Evolutionary conservation across 2,888 invertebrate species (phyloP).

Genomic region (Magallana nippona): DNA sequence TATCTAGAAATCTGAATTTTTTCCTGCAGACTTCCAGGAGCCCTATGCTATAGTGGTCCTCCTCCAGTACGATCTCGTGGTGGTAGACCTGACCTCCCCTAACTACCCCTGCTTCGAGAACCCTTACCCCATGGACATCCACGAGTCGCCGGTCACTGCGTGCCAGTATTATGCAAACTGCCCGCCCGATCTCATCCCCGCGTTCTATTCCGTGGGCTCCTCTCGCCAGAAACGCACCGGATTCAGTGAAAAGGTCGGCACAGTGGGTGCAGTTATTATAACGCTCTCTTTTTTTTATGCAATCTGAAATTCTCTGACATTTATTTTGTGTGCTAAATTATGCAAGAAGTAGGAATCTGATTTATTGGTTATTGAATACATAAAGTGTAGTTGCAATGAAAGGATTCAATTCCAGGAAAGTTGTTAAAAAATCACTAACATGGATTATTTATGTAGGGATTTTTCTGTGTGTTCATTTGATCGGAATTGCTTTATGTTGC

Average conservation of each 20-base stretch:
- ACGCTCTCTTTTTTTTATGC: too few relatives aligned
- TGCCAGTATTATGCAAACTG: slow-evolving; percentile 98
- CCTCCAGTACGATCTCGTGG: slow-evolving; percentile 97
- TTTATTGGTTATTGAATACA: too few relatives aligned
- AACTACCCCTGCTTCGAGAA: slow-evolving; percentile 99
- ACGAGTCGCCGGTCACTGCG: slow-evolving; percentile 98
- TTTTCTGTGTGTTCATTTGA: background rate
- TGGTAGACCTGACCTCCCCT: slow-evolving; percentile 95
- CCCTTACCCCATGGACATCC: slow-evolving; percentile 99
- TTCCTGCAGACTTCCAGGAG: slow-evolving; percentile 93
- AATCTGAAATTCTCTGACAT: too few relatives aligned
- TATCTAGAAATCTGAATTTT: slow-evolving; percentile 40
- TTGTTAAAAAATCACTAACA: too few relatives aligned
- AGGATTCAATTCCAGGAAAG: too few relatives aligned
- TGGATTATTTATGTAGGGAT: too few relatives aligned
- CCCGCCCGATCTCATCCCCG: slow-evolving; percentile 97
- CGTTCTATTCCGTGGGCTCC: slow-evolving; percentile 94
- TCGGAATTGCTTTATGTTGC: background rate
- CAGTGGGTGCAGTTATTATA: background rate
- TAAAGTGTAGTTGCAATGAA: too few relatives aligned
- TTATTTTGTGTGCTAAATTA: too few relatives aligned
- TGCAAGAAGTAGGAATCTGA: too few relatives aligned
- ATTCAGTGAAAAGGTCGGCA: slow-evolving; percentile 78
- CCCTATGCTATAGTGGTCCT: slow-evolving; percentile 98
- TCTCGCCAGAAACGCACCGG: slow-evolving; percentile 80